These are phyloP conservation scores for Xestia sexstrigata DNA, from an alignment of 2,888 invertebrate genomes.

Conservation along the genomic window DNA sequence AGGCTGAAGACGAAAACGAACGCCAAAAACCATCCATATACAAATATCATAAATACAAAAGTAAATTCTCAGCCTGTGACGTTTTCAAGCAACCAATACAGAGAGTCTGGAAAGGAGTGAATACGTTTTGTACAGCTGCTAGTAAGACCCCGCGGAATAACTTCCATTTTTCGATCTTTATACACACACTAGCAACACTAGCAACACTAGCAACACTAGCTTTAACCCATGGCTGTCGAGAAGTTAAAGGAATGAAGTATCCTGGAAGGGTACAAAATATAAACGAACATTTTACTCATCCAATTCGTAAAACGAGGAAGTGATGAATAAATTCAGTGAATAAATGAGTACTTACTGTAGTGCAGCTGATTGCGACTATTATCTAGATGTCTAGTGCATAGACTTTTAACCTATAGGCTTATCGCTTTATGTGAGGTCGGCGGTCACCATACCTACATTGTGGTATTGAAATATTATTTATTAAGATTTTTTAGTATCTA, in stretches of 20 bases:
- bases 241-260: not conserved
- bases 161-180: not conserved
- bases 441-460: conserved; percentile 26
- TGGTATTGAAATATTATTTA: not conserved
- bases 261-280: not conserved
- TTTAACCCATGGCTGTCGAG: too few relatives aligned
- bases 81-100: not conserved
- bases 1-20: not conserved
- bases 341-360: conserved; percentile 3
- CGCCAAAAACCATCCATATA: not conserved
- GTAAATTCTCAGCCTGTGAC: not conserved
- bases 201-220: too few relatives aligned
- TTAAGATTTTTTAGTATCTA: not conserved
- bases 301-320: conserved; percentile 8
- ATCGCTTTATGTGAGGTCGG: conserved; percentile 24
- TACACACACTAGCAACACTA: too few relatives aligned
- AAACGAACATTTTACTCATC: not conserved
- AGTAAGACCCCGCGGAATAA: not conserved
- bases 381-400: conserved; percentile 46
- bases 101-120: not conserved
- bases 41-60: not conserved
- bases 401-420: conserved; percentile 33
- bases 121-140: too few relatives aligned
- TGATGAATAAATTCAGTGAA: conserved; percentile 4
- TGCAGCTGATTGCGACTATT: conserved; percentile 33